phyloP scores from a whole-genome alignment of 64 coral and sea anemone species.

The Actinia equina region DNA sequence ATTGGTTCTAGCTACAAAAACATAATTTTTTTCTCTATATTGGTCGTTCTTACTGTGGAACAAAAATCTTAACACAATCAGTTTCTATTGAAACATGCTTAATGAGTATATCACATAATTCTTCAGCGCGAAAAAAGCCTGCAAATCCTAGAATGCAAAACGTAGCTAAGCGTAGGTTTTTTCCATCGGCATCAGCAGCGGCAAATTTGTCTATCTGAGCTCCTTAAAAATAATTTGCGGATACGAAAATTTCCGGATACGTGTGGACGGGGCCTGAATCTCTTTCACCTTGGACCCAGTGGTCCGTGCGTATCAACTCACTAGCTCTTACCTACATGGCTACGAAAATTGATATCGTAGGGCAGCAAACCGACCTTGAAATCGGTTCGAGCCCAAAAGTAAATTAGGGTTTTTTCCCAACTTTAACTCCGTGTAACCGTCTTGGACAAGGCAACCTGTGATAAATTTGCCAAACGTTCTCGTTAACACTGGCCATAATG shows the following conservation, averaged over 20 bases:
- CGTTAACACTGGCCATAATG: not conserved
- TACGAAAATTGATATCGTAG: too few species aligned
- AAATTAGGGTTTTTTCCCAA: too few species aligned
- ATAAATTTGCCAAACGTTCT: too few species aligned
- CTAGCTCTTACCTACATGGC: too few species aligned
- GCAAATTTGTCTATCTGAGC: conserved; percentile 50
- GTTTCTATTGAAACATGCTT: conserved; percentile 13
- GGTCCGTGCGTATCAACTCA: too few species aligned
- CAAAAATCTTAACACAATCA: conserved; percentile 43
- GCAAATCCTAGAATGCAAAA: conserved; percentile 57
- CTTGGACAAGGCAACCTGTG: too few species aligned
- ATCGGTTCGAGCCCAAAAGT: too few species aligned
- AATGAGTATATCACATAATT: conserved; percentile 19
- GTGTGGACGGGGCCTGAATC: too few species aligned
- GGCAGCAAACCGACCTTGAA: too few species aligned
- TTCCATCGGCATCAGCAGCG: conserved; percentile 12
- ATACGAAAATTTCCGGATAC: too few species aligned
- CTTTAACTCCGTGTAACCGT: too few species aligned
- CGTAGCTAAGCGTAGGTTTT: conserved; percentile 50
- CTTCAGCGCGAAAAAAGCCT: conserved; percentile 48
- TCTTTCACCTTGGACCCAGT: too few species aligned
- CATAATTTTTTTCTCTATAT: conserved; percentile 43
- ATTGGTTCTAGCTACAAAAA: conserved; percentile 33
- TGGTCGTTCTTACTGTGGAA: conserved; percentile 52
- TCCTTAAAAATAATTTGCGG: not conserved